Evolutionary conservation across 2,888 invertebrate species (phyloP).

Genomic region (Arctia plantaginis): DNA sequence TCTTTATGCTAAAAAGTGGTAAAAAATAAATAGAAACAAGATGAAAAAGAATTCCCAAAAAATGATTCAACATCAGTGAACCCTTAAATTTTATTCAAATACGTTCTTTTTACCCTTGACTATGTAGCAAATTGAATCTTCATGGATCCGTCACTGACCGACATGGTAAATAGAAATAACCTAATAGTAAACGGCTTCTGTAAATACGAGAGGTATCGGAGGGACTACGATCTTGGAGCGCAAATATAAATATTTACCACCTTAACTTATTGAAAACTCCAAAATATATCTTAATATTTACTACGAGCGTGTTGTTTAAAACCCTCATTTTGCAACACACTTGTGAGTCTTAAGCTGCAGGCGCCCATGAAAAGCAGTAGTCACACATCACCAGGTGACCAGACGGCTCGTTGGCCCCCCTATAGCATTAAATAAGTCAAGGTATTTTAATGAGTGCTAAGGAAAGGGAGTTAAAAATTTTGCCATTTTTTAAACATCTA

Average conservation of each 20-base stretch:
- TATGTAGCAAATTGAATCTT: constrained; percentile 13
- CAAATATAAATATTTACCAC: constrained; percentile 9
- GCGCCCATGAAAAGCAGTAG: too few relatives aligned
- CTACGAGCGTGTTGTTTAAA: not conserved
- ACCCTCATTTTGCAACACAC: not conserved
- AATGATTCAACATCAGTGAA: not conserved
- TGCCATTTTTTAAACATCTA: too few relatives aligned
- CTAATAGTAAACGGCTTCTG: constrained; percentile 5
- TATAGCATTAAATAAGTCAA: too few relatives aligned
- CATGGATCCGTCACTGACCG: not conserved
- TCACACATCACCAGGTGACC: too few relatives aligned
- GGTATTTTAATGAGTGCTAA: too few relatives aligned
- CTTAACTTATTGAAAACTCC: not conserved
- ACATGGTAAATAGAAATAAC: constrained; percentile 17
- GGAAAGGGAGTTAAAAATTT: too few relatives aligned
- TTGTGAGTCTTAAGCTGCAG: too few relatives aligned
- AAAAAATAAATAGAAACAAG: not conserved
- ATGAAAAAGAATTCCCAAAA: not conserved
- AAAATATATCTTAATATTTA: not conserved
- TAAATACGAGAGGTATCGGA: constrained; percentile 12
- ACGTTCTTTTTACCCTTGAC: not conserved
- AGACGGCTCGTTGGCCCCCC: too few relatives aligned
- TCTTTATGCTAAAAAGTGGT: not conserved
- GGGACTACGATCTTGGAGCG: not conserved
- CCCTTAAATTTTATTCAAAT: constrained; percentile 15